Percentiles rank a stretch among this genome's conserved stretches.
phyloP scores from a whole-genome alignment of 2,797 vertebrate species.

The Microtus californicus region DNA sequence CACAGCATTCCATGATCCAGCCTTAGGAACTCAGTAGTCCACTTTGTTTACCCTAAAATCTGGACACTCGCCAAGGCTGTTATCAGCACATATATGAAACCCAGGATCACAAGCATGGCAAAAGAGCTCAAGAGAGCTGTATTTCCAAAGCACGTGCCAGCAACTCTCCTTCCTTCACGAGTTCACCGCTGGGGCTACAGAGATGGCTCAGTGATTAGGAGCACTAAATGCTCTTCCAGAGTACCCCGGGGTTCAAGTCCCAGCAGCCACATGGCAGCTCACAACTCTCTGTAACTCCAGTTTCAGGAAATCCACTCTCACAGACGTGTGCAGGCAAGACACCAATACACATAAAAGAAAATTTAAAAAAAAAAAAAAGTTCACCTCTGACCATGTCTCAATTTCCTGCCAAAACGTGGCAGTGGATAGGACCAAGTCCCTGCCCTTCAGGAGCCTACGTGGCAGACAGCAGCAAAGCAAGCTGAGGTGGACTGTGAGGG shows the following conservation, averaged over 20 bases:
- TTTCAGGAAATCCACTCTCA: too few species aligned
- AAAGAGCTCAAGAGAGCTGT: neutral
- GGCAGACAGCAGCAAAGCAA: rapidly evolving
- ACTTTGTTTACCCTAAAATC: neutral
- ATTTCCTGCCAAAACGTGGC: neutral
- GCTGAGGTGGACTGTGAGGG: rapidly evolving
- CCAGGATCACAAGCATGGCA: rapidly evolving
- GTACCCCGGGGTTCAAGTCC: too few species aligned
- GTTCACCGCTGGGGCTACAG: too few species aligned
- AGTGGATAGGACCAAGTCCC: neutral
- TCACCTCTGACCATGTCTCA: neutral
- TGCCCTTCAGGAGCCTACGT: neutral
- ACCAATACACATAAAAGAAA: too few species aligned
- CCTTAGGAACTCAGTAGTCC: neutral
- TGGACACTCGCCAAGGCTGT: neutral
- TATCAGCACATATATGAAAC: neutral
- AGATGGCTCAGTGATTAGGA: too few species aligned
- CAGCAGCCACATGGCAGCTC: too few species aligned
- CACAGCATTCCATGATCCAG: neutral
- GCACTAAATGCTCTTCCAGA: too few species aligned
- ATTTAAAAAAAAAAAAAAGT: too few species aligned
- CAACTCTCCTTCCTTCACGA: too few species aligned
- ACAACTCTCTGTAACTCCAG: too few species aligned
- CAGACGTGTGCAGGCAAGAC: too few species aligned
- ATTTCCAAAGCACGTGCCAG: neutral